Evolutionary conservation across 2,797 vertebrate genomes (phyloP).

Genomic region (Gastrophryne carolinensis): DNA sequence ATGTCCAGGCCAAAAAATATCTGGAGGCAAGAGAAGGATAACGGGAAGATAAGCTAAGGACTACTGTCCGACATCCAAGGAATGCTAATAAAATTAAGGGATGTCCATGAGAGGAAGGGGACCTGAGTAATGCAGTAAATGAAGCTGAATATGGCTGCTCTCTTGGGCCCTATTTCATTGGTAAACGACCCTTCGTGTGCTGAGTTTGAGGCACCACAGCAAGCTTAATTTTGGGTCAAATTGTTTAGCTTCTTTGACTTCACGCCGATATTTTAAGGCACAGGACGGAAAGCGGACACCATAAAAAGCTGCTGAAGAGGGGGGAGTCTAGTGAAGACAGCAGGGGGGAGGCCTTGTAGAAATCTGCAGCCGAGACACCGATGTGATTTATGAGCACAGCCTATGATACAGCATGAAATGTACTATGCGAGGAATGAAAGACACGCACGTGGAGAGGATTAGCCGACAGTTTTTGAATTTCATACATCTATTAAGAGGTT

Average conservation of each 20-base stretch:
- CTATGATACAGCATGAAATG: slow-evolving; percentile 38
- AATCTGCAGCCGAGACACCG: slow-evolving; percentile 2
- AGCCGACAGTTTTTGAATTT: slow-evolving; percentile 18
- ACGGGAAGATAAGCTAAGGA: too few species aligned
- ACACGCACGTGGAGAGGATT: slow-evolving; percentile 37
- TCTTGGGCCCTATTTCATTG: not conserved
- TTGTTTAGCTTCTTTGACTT: not conserved
- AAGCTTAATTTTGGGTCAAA: not conserved
- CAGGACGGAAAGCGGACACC: not conserved
- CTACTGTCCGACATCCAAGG: too few species aligned
- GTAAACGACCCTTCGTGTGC: not conserved
- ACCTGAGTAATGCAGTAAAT: too few species aligned
- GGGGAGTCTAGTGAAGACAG: slow-evolving; percentile 2
- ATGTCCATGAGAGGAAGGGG: not conserved
- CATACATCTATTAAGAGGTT: slow-evolving; percentile 15
- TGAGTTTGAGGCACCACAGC: not conserved
- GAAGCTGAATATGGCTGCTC: too few species aligned
- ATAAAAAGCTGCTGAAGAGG: slow-evolving; percentile 2
- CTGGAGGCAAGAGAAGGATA: too few species aligned
- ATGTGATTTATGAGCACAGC: slow-evolving; percentile 21
- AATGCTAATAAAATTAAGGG: not conserved
- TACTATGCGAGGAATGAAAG: slow-evolving; percentile 34
- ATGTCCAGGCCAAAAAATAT: too few species aligned
- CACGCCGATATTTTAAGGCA: not conserved
- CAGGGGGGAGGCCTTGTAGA: not conserved